These are phyloP conservation scores for Sarcophilus harrisii DNA, from an alignment of 2,797 vertebrate species.

Conservation along the genomic window DNA sequence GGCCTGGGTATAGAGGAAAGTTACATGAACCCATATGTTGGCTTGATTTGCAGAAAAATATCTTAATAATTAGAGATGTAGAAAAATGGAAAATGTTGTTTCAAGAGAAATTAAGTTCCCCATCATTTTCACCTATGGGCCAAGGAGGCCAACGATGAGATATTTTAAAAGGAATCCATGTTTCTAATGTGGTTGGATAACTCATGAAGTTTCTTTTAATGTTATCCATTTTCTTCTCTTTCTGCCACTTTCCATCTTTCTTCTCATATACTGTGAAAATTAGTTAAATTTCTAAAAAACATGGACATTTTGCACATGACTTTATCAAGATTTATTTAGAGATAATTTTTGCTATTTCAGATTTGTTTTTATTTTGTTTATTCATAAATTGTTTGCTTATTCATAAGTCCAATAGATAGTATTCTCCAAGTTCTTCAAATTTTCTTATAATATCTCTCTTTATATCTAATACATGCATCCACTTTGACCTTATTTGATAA, in stretches of 20 bases:
- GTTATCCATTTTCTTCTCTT: not conserved
- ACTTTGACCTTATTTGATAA: not conserved
- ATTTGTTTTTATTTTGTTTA: not conserved
- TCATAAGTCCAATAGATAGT: not conserved
- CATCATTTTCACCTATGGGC: not conserved
- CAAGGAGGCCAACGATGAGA: not conserved
- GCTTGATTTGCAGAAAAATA: not conserved
- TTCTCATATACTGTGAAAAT: constrained; percentile 17
- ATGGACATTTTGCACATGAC: constrained; percentile 19
- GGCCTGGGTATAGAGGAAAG: not conserved
- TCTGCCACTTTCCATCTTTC: constrained; percentile 1
- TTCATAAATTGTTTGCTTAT: not conserved
- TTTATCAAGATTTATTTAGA: constrained; percentile 26
- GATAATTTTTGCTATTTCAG: not conserved
- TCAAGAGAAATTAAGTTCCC: not conserved
- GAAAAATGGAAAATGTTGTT: not conserved
- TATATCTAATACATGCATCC: not conserved
- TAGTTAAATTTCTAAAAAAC: constrained; percentile 34
- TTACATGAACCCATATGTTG: not conserved
- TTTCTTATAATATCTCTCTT: not conserved
- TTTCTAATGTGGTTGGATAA: not conserved
- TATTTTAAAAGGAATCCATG: not conserved
- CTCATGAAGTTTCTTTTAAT: not conserved
- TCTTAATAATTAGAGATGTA: not conserved
- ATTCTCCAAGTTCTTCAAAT: not conserved